Base-by-base conservation (phyloP, 2,113 vertebrate genomes). In the Ciconia maguari region DNA sequence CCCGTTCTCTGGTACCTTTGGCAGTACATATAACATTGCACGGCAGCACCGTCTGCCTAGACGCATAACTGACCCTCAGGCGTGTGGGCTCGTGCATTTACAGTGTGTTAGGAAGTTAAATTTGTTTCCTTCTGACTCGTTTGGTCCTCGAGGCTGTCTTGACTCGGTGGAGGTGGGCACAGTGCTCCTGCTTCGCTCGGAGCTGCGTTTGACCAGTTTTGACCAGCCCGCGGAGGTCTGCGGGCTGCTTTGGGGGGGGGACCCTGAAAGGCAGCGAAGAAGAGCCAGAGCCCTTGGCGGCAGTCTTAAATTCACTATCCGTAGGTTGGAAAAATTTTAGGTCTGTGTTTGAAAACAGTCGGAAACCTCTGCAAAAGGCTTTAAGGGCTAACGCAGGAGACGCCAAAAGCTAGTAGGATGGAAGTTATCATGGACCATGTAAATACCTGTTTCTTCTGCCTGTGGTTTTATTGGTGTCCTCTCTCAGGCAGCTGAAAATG, bases 201-300 rank as follows among this genome's bases (percentile, higher is more conserved):
- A 82, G 69, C 49, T 7, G 38, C 10, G 24, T 48, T 29, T 41
- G 21, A 3, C 22, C 1, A 0, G 32, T 24, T 25, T 5, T 64
- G 1, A 0, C 44, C 78, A 69, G 46, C 75, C 46, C 11, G 0
- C 0, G 1, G 46, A 54, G 44, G 14, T 48, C 72, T 41, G 34
- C 2, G 3, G 65, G 27, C n/a, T 0, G 0, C 48, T 24, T 21
- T 11, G 26, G 6, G 27, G 27, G 27, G 13, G 5, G 5, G 3
- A 10, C 49, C 13, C 75, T 34, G 66, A 5, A 21, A 32, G 42
- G 82, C 62, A 64, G 16, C 2, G 8, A 48, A 29, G 55, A 34
- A 32, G 34, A 52, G 2, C 34, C 58, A 11, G 72, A 49, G n/a
- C 11, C 6, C 1, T 9, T n/a, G 42, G 27, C 38, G 36, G 19